Base-by-base conservation (phyloP, 2,888 invertebrate genomes). In the Caradrina kadenii region DNA sequence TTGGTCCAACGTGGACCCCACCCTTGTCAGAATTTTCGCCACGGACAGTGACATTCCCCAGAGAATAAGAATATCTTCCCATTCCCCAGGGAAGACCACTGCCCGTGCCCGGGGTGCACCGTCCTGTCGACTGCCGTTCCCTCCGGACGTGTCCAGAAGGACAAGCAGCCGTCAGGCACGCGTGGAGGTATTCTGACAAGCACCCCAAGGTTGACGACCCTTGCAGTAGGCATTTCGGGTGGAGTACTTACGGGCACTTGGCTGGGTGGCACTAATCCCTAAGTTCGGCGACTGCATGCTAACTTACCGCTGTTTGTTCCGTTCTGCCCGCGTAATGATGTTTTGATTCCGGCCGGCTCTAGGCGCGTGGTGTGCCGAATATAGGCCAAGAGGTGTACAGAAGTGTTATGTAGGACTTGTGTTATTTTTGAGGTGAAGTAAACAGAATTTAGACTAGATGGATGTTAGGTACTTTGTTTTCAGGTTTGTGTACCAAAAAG, bases 261-360 rank as follows among this genome's bases (percentile, higher is more conserved):
- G 52, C 52, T 45, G 58, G n/a, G 39, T 26, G 61, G 53, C 54
- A 62, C 64, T 77, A 77, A 77, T 73, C 73, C 55, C 45, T 21
- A 67, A 77, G 22, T 77, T 72, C 19, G 54, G 65, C 53, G 58
- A 70, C 66, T 81, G 75, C 76, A 81, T 73, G 77, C 60, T 71
- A 76, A 77, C 74, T 80, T 74, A 72, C 59, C 7, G 35, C 10
- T 64, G 71, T 72, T 70, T 78, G 68, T 73, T 76, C 76, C 64
- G 62, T 50, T 78, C 54, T 19, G 45, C 4, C 11, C 45, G 7
- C 1, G 61, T 76, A 69, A 72, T 69, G 66, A 72, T 69, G 76
- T 76, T 79, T 79, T 71, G 63, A 71, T 71, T 63, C 31, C 45
- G 26, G 35, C 26, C 26, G 22, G 64, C 61, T 53, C 69, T 69